Base-by-base conservation (phyloP, 2,888 invertebrate genomes). In the Patella ulyssiponensis region DNA sequence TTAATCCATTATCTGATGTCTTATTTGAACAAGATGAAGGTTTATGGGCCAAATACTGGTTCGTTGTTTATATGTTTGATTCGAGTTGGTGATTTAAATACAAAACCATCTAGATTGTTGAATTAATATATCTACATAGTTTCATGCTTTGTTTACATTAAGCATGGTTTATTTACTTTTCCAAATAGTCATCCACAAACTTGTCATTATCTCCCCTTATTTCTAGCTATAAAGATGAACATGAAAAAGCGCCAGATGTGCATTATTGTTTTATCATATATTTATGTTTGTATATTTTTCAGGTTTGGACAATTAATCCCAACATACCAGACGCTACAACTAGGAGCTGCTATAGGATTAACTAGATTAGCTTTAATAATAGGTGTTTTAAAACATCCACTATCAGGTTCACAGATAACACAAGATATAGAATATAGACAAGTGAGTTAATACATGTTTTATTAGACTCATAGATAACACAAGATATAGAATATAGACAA, bases 11-110 rank as follows among this genome's bases (percentile, higher is more conserved):
- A 52, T 86, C 88, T 15, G 91, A 90, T 71, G 87, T 86, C 23
- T 74, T 91, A 33, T 90, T 91, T 83, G 82, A 84, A 33, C 86
- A 87, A 71, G 89, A 90, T 76, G 77, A 82, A 17, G 85, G 86
- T 1, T 80, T 87, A 2, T 91, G 91, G 91, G 77, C 86, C 23
- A 86, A 90, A 15, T 88, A 89, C 82, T 91, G 91, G 91, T 90
- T 81, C 81, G 85, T 69, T 69, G 3, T 44, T 44, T 44, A 44
- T 44, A 44, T 44, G 44, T 1, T 44, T 44, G 44, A 44, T 44
- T 7, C 44, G 9, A 44, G 44, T 4, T 7, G 7, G 44, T 44
- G 0, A 44, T 44, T 9, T 9, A 44, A 33, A 33, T 33, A 33
- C 33, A 33, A 4, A 33, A 33, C 33, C 3, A 33, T 33, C 33